Evolutionary conservation across 2,888 invertebrate species (phyloP).

Genomic region (Acanthoscelides obtectus): DNA sequence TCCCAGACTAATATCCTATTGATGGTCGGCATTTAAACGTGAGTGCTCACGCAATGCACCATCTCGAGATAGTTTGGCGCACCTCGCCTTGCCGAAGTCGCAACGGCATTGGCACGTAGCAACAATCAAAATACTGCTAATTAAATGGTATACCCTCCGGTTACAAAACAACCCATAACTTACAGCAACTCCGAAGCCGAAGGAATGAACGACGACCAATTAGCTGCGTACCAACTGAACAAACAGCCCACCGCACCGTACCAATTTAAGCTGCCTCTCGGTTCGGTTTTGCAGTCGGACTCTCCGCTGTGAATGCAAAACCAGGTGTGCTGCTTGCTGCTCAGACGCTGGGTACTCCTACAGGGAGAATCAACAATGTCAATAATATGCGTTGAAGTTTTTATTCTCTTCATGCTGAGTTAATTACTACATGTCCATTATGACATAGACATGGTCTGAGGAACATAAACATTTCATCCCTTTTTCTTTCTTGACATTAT

Average conservation of each 20-base stretch:
- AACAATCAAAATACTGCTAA: neutral
- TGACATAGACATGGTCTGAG: too few relatives aligned
- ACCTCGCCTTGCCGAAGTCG: neutral
- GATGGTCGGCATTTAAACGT: neutral
- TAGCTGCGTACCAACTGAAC: neutral
- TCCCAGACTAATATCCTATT: too few relatives aligned
- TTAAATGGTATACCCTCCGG: neutral
- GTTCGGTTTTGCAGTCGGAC: too few relatives aligned
- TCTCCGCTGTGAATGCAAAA: neutral
- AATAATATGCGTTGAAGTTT: too few relatives aligned
- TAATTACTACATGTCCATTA: too few relatives aligned
- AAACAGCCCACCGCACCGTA: neutral
- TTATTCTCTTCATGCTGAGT: too few relatives aligned
- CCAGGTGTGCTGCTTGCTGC: neutral
- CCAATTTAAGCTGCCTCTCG: neutral
- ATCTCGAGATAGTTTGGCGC: neutral
- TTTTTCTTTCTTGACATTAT: too few relatives aligned
- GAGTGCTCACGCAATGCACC: neutral
- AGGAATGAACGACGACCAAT: neutral
- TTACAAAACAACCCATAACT: neutral
- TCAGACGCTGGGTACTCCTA: too few relatives aligned
- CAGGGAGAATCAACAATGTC: neutral
- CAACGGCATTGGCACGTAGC: neutral
- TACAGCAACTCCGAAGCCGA: neutral
- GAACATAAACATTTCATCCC: too few relatives aligned